phyloP scores from a whole-genome alignment of 2,888 invertebrate genomes.

The Tetrapedia diversipes region DNA sequence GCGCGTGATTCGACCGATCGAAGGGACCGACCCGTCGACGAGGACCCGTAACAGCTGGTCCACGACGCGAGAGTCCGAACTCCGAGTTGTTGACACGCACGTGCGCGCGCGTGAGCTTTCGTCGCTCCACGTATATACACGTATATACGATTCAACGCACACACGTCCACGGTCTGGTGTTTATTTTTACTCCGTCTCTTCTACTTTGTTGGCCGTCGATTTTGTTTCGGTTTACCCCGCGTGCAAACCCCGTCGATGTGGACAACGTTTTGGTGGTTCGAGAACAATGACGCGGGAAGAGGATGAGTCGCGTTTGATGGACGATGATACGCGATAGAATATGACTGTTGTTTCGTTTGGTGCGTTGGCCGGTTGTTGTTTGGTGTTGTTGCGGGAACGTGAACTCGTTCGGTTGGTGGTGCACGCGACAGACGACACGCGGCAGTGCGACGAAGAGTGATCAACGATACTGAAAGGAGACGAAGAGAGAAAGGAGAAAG shows the following conservation, averaged over 20 bases:
- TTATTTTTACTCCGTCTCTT: background rate
- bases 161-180: background rate
- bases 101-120: conserved; percentile 54
- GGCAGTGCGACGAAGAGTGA: conserved; percentile 32
- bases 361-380: conserved; percentile 29
- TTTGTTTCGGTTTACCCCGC: background rate
- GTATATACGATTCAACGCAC: background rate
- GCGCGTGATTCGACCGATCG: conserved; percentile 56
- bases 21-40: conserved; percentile 39
- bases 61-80: conserved; percentile 49
- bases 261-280: conserved; percentile 2
- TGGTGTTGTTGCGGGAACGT: conserved; percentile 35
- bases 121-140: conserved; percentile 1
- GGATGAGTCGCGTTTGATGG: conserved; percentile 30
- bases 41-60: conserved; percentile 56
- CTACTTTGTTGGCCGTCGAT: background rate
- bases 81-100: conserved; percentile 56
- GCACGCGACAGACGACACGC: conserved; percentile 12
- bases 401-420: conserved; percentile 36
- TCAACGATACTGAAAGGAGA: background rate
- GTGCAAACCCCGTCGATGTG: background rate
- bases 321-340: conserved; percentile 47
- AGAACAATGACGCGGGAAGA: conserved; percentile 41
- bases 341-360: conserved; percentile 38
- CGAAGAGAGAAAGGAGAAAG: background rate